A percentile compares a stretch with the other conserved stretches of the same genome.
Conservation (phyloP, 2,113 vertebrate species). For the Columba janthina region DNA sequence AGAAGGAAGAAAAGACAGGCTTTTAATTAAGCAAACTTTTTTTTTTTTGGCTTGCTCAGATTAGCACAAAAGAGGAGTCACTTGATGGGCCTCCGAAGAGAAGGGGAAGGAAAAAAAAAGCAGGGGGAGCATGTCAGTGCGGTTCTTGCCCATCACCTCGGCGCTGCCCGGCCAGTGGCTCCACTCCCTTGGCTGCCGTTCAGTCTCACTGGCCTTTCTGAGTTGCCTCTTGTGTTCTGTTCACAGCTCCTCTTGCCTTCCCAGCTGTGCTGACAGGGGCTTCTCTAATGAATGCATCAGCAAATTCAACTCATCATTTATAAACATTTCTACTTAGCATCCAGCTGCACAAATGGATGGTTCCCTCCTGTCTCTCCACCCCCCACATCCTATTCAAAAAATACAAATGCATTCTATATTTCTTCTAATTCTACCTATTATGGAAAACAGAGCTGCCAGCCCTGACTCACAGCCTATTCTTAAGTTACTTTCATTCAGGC, state of each 20-base stretch:
- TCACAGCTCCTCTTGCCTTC: conserved; percentile 60
- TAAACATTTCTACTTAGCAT: conserved; percentile 60
- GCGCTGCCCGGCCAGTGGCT: conserved; percentile 39
- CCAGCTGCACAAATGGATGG: conserved; percentile 19
- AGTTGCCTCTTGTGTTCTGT: conserved; percentile 68
- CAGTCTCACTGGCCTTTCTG: conserved; percentile 71
- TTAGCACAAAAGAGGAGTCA: conserved; percentile 62
- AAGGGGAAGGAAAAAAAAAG: background rate
- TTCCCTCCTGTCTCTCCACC: background rate
- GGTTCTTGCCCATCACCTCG: conserved; percentile 40
- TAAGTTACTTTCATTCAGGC: conserved; percentile 30
- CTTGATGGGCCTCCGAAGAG: conserved; percentile 38
- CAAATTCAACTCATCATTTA: conserved; percentile 58
- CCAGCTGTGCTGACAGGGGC: conserved; percentile 13
- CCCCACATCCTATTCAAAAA: background rate
- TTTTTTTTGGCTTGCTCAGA: conserved; percentile 50
- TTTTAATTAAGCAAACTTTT: conserved; percentile 73
- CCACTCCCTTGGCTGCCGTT: conserved; percentile 73
- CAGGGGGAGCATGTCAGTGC: conserved; percentile 25
- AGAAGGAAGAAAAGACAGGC: conserved; percentile 49
- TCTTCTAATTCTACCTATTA: conserved; percentile 53
- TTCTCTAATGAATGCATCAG: conserved; percentile 64
- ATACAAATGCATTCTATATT: background rate
- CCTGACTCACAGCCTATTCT: conserved; percentile 48
- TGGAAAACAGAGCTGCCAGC: conserved; percentile 32